Conservation (phyloP, 2,888 invertebrate genomes). For the Standfussiana lucernea region DNA sequence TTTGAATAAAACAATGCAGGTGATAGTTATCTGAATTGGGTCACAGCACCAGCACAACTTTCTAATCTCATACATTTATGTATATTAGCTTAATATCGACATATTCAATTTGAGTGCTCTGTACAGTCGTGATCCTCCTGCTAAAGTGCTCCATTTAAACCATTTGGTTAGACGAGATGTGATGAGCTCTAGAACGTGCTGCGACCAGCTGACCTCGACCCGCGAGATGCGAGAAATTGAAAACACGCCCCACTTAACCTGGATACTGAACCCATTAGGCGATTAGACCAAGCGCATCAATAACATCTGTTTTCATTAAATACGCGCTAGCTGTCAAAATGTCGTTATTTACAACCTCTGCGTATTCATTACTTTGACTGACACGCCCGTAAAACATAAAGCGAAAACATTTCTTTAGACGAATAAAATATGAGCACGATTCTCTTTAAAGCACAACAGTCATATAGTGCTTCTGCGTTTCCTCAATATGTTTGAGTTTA, state of each 20-base stretch:
- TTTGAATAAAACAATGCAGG: slow-evolving; percentile 37
- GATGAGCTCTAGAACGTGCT: slow-evolving; percentile 57
- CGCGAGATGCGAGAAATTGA: slow-evolving; percentile 68
- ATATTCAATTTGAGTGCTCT: slow-evolving; percentile 39
- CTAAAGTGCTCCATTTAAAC: slow-evolving; percentile 53
- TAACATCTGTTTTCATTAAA: slow-evolving; percentile 43
- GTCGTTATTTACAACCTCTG: not conserved
- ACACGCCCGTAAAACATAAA: slow-evolving; percentile 16
- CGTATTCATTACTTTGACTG: slow-evolving; percentile 23
- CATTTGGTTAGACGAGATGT: slow-evolving; percentile 53
- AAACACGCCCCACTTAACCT: slow-evolving; percentile 70
- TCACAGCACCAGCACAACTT: slow-evolving; percentile 46
- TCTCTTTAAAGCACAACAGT: slow-evolving; percentile 1
- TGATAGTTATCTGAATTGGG: slow-evolving; percentile 42
- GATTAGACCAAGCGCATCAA: slow-evolving; percentile 33
- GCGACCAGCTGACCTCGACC: slow-evolving; percentile 60
- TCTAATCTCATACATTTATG: slow-evolving; percentile 57
- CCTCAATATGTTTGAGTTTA: slow-evolving; percentile 42
- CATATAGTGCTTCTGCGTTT: slow-evolving; percentile 26
- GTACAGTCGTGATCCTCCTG: slow-evolving; percentile 53
- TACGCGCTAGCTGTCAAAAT: slow-evolving; percentile 28
- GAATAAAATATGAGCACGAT: slow-evolving; percentile 15
- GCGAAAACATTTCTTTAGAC: slow-evolving; percentile 11
- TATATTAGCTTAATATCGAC: slow-evolving; percentile 52
- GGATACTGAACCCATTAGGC: slow-evolving; percentile 60